phyloP scores from a whole-genome alignment of 2,888 invertebrate genomes.

The Ectemnius lituratus region DNA sequence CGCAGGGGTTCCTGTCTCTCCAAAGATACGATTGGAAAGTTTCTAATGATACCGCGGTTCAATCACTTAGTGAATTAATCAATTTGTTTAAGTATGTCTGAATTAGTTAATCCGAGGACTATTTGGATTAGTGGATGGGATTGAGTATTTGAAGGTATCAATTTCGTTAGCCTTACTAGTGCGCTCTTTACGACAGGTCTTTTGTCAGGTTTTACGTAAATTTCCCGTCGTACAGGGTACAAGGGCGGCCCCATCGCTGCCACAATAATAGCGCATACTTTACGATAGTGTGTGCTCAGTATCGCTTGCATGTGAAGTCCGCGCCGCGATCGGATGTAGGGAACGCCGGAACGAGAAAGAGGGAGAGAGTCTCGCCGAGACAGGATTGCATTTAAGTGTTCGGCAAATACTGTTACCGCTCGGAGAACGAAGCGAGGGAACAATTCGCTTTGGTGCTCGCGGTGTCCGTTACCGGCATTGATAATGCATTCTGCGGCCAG shows the following conservation, averaged over 20 bases:
- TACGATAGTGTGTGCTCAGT: conserved; percentile 49
- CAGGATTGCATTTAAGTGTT: conserved; percentile 67
- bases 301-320: conserved; percentile 40
- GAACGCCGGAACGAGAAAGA: no score
- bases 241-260: conserved; percentile 33
- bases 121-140: no score
- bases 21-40: no score
- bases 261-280: conserved; percentile 59
- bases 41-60: not conserved
- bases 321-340: conserved; percentile 13
- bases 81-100: not conserved
- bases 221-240: conserved; percentile 26
- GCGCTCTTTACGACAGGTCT: not conserved
- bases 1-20: no score
- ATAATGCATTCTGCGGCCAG: conserved; percentile 51
- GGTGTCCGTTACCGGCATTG: conserved; percentile 41
- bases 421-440: conserved; percentile 48
- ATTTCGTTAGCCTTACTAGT: no score
- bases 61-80: not conserved
- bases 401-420: conserved; percentile 68
- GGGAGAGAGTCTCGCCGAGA: conserved; percentile 35
- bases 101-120: no score
- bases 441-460: conserved; percentile 48
- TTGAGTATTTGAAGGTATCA: no score
- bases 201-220: conserved; percentile 20